Percentiles rank a stretch among this genome's conserved stretches.
These are phyloP conservation scores for Gnathonemus longibarbis DNA, from an alignment of 2,113 vertebrate species.

Conservation along the genomic window DNA sequence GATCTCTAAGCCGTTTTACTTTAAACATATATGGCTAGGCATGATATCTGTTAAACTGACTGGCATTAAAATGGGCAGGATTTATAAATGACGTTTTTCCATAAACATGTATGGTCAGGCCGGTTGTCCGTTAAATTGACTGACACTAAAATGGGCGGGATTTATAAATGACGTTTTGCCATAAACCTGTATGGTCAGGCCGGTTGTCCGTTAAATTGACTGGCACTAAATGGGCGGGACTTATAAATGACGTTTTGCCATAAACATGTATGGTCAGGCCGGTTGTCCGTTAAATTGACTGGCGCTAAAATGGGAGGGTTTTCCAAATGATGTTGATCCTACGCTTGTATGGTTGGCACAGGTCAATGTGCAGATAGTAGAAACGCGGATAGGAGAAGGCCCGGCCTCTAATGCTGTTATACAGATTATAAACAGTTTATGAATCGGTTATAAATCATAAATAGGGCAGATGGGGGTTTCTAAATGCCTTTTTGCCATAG, in stretches of 20 bases:
- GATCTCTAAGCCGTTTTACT: not conserved
- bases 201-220: not conserved
- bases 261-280: not conserved
- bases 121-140: not conserved
- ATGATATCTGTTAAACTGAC: not conserved
- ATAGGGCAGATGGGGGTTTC: not conserved
- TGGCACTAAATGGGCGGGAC: not conserved
- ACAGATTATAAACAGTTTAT: not conserved
- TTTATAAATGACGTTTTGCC: not conserved
- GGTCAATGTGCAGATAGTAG: not conserved
- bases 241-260: not conserved
- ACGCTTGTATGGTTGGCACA: not conserved
- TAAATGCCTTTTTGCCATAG: not conserved
- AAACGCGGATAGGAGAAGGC: not conserved
- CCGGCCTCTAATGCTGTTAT: not conserved
- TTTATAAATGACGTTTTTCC: not conserved
- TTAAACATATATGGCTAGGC: not conserved
- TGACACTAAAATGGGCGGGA: not conserved
- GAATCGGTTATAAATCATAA: not conserved
- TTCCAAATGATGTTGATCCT: not conserved
- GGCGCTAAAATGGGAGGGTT: not conserved
- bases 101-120: no score
- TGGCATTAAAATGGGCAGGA: not conserved
- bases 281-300: not conserved
- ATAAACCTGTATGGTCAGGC: no score